These are phyloP conservation scores for Aphelocoma californica DNA, from an alignment of 2,797 vertebrate genomes.

Conservation along the genomic window DNA sequence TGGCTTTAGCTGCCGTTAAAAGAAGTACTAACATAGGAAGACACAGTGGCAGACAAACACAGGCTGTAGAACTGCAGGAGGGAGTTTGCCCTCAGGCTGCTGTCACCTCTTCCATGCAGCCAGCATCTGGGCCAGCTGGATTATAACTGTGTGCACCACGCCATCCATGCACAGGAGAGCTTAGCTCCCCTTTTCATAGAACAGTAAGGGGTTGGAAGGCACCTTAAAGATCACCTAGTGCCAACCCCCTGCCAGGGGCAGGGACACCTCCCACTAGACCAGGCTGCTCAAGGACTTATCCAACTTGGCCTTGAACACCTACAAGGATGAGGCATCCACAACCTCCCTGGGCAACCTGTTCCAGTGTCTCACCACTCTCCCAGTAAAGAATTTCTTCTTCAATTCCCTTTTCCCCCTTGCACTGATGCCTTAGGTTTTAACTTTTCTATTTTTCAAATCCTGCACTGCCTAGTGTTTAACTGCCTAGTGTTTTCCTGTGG, in stretches of 20 bases:
- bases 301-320: background rate
- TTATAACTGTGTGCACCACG: accelerated
- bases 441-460: too few relatives aligned
- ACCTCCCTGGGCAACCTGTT: background rate
- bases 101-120: background rate
- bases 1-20: background rate
- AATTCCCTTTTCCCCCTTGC: background rate
- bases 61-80: background rate
- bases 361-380: background rate
- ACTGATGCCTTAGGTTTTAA: too few relatives aligned
- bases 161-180: background rate
- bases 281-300: background rate
- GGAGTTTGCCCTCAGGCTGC: background rate
- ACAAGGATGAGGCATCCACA: background rate
- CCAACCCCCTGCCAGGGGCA: background rate
- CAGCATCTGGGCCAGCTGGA: background rate
- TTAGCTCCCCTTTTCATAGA: background rate
- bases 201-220: background rate
- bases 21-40: background rate
- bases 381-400: background rate
- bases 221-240: background rate
- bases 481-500: too few relatives aligned
- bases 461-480: too few relatives aligned
- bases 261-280: background rate
- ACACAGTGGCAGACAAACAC: background rate